Base-by-base conservation (phyloP, 2,797 vertebrate genomes). In the Salarias fasciatus region DNA sequence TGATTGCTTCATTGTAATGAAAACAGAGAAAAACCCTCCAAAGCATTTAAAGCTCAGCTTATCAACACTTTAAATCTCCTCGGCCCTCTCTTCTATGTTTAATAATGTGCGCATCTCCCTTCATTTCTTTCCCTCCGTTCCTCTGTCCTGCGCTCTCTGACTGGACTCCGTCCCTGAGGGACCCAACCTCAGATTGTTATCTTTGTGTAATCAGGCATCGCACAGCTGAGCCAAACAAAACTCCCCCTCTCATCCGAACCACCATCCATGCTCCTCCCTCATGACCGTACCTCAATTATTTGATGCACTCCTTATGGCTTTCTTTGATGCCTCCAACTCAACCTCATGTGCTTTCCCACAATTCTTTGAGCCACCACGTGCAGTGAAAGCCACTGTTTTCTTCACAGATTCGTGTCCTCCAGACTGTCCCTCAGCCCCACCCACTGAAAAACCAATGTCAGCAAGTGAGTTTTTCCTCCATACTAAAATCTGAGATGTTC, bases 181-280 rank as follows among this genome's bases (percentile, higher is more conserved):
- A 61, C 40, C 58, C 24, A 1, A 63, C 65, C 37, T 79, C 72
- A 70, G 76, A 87, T 82, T 85, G 79, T 89, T 88, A 85, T 88
- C 76, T 85, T 70, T 88, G 86, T 88, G 77, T 88, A 88, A 88
- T 90, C 85, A 85, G 63, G 76, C 80, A 51, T 82, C 42, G 75
- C 79, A 67, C 83, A 83, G 79, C 84, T 84, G 83, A 80, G 81
- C 60, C 28, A 10, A 73, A 82, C 78, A 82, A 82, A 62, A 60
- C 64, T 59, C 63, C 36, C 48, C 65, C 63, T 64, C 66, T 60
- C 45, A 58, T 72, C 64, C 66, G 15, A 49, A 48, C 72, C 62
- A 37, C 30, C 1, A 18, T 35, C 66, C 53, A 2, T 10, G 54
- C 41, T 28, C 30, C 48, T 69, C 75, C 59, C 63, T 45, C 5